Conservation (phyloP, 2,888 invertebrate species). For the Nemotelus pantherinus region DNA sequence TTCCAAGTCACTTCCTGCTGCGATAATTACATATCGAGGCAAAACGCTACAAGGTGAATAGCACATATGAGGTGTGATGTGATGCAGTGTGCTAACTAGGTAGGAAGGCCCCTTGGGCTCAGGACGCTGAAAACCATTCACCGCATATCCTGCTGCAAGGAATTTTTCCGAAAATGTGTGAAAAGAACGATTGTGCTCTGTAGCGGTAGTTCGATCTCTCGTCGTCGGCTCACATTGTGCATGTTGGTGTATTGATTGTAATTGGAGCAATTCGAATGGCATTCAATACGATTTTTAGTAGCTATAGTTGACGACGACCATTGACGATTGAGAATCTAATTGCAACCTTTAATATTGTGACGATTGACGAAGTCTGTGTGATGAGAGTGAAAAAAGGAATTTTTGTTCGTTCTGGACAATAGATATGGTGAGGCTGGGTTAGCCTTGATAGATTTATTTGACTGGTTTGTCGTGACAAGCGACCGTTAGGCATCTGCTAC, state of each 20-base stretch:
- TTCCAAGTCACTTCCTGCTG: constrained; percentile 25
- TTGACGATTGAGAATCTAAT: not conserved
- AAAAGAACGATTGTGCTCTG: constrained; percentile 1
- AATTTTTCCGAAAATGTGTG: constrained; percentile 15
- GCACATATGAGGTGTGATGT: not conserved
- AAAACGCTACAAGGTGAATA: not conserved
- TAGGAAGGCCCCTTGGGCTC: not conserved
- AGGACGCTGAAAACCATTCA: not conserved
- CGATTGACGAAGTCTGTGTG: not conserved
- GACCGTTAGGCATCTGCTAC: no score
- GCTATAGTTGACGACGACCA: not conserved
- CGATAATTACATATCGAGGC: constrained; percentile 15
- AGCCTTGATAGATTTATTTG: no score
- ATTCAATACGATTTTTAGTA: not conserved
- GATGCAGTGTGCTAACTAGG: not conserved
- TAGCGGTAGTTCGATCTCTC: no score
- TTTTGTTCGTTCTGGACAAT: no score
- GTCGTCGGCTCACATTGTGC: not conserved
- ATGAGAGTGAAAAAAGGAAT: not conserved
- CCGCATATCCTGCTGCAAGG: not conserved
- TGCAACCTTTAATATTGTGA: not conserved
- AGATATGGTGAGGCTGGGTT: no score
- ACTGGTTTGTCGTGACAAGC: no score
- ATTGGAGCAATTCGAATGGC: not conserved
- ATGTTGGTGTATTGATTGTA: not conserved